Base-by-base conservation (phyloP, 2,113 vertebrate genomes). In the Plectropomus leopardus region DNA sequence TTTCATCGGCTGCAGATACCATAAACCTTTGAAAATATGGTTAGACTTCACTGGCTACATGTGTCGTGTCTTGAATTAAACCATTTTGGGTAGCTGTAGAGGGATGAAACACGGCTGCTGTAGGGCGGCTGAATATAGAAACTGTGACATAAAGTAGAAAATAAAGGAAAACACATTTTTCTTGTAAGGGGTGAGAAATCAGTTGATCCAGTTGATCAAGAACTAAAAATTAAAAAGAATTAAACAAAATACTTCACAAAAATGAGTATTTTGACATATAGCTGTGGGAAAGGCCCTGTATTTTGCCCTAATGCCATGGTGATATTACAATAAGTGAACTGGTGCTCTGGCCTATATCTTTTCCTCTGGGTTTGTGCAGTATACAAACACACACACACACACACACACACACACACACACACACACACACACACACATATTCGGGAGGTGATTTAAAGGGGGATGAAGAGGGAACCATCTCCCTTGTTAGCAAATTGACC, bases 1-100 rank as follows among this genome's bases (percentile, higher is more conserved):
- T 75, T 75, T 75, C 44, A 79, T 75, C 34, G 58, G 32, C 42
- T 36, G 34, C 15, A 28, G 58, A 65, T 17, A 14, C 51, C 30
- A 50, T 70, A 65, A 58, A 61, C 67, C 24, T 53, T 45, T 40
- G 11, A 26, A 47, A 45, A 28, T 59, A 59, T 28, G 50, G 19
- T 30, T 5, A 13, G 48, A 15, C 50, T 45, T 51, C 24, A 36
- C 5, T 40, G 2, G 16, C n/a, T 60, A 32, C 45, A 63, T 26
- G 24, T 34, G 30, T 17, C 10, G 2, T 13, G 24, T 32, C 51
- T 42, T 45, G 44, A 71, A 36, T 65, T 58, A 24, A 71, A 65
- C 54, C 19, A 47, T 21, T 69, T 72, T 55, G 23, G 50, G 30
- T 32, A 15, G 15, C 24, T 7, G 47, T 53, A 19, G 36, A 5